Evolutionary conservation across 2,888 invertebrate genomes (phyloP).

Genomic region (Drosophila neonasuta): DNA sequence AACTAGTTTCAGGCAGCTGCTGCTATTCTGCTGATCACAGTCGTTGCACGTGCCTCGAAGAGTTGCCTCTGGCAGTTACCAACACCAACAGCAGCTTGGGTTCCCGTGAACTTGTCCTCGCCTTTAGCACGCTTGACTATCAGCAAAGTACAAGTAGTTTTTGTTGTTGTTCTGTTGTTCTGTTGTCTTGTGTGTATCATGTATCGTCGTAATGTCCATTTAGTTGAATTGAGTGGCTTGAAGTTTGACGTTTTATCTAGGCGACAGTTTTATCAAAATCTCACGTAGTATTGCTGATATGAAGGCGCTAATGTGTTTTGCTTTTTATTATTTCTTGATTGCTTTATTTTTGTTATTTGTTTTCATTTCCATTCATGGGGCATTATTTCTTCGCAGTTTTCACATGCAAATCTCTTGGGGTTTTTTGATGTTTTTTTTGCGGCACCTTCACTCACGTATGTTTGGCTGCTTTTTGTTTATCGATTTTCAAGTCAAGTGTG

Average conservation of each 20-base stretch:
- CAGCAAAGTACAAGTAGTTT: conserved; percentile 15
- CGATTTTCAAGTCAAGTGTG: conserved; percentile 47
- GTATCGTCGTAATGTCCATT: conserved; percentile 27
- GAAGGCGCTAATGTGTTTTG: conserved; percentile 27
- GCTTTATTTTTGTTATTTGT: conserved; percentile 9
- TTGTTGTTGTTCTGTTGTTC: conserved; percentile 7
- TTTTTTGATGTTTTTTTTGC: not conserved
- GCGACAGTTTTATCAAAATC: conserved; percentile 47
- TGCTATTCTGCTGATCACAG: not conserved
- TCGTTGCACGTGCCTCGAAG: conserved; percentile 21
- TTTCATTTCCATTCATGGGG: conserved; percentile 18
- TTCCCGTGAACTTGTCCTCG: conserved; percentile 30
- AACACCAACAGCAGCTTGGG: not conserved
- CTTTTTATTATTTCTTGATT: not conserved
- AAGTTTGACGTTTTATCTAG: conserved; percentile 32
- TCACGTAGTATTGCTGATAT: conserved; percentile 50
- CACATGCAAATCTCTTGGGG: conserved; percentile 55
- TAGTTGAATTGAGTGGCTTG: conserved; percentile 9
- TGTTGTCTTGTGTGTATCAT: conserved; percentile 10
- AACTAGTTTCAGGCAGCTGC: not conserved
- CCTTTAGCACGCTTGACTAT: conserved; percentile 15
- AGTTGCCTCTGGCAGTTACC: conserved; percentile 7
- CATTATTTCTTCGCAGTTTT: conserved; percentile 32
- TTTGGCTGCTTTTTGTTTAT: conserved; percentile 28
- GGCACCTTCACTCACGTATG: conserved; percentile 68